A percentile compares a stretch with the other conserved stretches of the same genome.
These are phyloP conservation scores for Pseudoips prasinana DNA, from an alignment of 2,888 invertebrate genomes.

Conservation along the genomic window DNA sequence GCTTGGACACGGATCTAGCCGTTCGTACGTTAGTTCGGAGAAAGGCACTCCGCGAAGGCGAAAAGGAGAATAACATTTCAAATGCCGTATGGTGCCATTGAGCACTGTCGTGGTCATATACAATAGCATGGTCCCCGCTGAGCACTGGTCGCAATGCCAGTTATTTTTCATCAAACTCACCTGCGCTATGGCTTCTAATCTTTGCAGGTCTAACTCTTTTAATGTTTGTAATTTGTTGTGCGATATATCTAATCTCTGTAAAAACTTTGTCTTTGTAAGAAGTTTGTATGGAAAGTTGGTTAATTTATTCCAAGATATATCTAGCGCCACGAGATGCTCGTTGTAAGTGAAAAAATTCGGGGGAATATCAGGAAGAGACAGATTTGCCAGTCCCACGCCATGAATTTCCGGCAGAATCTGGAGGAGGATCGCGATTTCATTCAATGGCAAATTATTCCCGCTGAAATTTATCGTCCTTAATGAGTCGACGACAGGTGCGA, in stretches of 20 bases:
- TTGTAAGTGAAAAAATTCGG: conserved; percentile 82
- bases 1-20: conserved; percentile 67
- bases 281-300: conserved; percentile 79
- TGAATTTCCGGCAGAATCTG: conserved; percentile 82
- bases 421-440: conserved; percentile 80
- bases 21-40: conserved; percentile 52
- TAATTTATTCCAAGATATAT: conserved; percentile 88
- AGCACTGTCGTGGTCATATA: conserved; percentile 80
- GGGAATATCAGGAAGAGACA: conserved; percentile 81
- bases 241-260: conserved; percentile 87
- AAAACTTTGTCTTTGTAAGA: conserved; percentile 78
- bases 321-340: conserved; percentile 84
- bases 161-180: conserved; percentile 83
- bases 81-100: conserved; percentile 71
- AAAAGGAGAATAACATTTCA: conserved; percentile 83
- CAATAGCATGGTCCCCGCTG: conserved; percentile 79
- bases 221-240: conserved; percentile 86
- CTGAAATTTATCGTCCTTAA: conserved; percentile 86
- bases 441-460: conserved; percentile 83
- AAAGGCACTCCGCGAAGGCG: conserved; percentile 71
- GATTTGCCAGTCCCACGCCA: conserved; percentile 82
- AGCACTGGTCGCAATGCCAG: conserved; percentile 87
- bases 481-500: conserved; percentile 83
- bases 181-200: conserved; percentile 80
- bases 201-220: conserved; percentile 79